A percentile compares a stretch with the other conserved stretches of the same genome.
Evolutionary conservation across 2,113 vertebrate genomes (phyloP).

Genomic region (Microcebus lehilahytsara): DNA sequence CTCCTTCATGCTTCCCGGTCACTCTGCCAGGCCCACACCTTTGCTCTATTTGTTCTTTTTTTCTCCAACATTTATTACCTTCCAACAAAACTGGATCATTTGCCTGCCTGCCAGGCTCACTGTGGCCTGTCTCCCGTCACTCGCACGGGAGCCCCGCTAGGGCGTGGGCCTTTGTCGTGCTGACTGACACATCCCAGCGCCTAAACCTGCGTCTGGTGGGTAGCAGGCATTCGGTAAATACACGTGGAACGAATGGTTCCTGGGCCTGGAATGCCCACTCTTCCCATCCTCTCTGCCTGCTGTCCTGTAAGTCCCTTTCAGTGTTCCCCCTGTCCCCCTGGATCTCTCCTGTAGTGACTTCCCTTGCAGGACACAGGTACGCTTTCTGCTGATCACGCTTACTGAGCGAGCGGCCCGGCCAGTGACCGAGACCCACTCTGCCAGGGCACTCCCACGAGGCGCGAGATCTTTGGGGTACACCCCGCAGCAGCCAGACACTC

Average conservation of each 20-base stretch:
- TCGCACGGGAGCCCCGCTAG: too few relatives aligned
- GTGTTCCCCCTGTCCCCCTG: not conserved
- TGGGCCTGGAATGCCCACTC: not conserved
- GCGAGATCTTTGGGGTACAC: not conserved
- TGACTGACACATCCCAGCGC: not conserved
- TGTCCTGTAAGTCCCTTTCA: not conserved
- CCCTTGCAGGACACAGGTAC: rapidly evolving
- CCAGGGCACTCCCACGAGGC: not conserved
- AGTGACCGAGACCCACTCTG: not conserved
- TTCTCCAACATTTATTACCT: not conserved
- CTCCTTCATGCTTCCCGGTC: not conserved
- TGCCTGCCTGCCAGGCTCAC: too few relatives aligned
- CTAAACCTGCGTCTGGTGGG: not conserved
- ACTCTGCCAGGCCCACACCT: not conserved
- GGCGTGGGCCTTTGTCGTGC: not conserved
- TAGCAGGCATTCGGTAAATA: not conserved
- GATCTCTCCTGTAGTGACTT: not conserved
- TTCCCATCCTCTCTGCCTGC: not conserved
- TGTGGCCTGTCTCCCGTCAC: not conserved
- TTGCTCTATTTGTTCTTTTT: not conserved
- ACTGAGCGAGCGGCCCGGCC: rapidly evolving
- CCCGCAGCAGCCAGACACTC: not conserved
- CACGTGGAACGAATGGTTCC: not conserved
- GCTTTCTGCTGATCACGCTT: not conserved
- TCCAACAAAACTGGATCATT: not conserved